phyloP scores from a whole-genome alignment of 2,888 invertebrate species.

The Eupsilia transversa region DNA sequence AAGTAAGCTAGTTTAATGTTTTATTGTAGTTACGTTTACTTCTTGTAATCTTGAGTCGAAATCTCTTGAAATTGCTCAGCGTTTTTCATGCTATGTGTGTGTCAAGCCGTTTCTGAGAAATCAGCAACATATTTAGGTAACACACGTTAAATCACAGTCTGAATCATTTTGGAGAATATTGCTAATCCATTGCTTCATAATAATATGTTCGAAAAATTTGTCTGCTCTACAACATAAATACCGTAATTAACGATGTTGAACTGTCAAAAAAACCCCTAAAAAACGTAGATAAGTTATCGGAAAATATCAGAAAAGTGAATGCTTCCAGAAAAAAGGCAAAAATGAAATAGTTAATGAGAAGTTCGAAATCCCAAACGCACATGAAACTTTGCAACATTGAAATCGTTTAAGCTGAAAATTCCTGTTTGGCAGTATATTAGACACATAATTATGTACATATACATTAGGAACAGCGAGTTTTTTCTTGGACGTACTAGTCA shows the following conservation, averaged over 20 bases:
- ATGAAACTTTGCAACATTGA: background rate
- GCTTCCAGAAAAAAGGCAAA: background rate
- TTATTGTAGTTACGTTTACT: constrained; percentile 22
- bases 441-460: no score
- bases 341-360: background rate
- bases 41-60: constrained; percentile 28
- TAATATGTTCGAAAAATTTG: no score
- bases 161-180: no score
- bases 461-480: background rate
- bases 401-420: background rate
- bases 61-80: constrained; percentile 38
- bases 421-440: background rate
- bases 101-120: constrained; percentile 5
- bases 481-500: background rate
- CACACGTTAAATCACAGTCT: no score
- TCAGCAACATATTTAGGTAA: no score
- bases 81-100: constrained; percentile 6
- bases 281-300: no score
- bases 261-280: no score
- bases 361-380: background rate
- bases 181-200: no score
- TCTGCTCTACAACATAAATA: no score
- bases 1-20: constrained; percentile 29
- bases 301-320: background rate
- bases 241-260: no score